Evolutionary conservation across 2,797 vertebrate genomes (phyloP).

Genomic region (Coracias cyanogaster): DNA sequence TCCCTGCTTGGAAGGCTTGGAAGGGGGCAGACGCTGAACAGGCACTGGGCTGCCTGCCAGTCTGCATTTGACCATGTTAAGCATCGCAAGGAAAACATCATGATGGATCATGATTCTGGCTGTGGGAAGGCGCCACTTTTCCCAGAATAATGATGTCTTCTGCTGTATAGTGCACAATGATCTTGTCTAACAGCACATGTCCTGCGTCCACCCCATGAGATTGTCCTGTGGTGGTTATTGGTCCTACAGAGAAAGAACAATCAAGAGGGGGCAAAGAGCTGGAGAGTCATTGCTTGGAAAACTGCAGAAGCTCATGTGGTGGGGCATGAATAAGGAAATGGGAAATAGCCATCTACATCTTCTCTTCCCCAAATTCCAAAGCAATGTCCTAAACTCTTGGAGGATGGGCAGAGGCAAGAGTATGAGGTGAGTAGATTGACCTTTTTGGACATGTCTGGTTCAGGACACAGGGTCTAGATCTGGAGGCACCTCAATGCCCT

Average conservation of each 20-base stretch:
- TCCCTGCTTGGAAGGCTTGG: neutral
- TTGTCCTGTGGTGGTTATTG: neutral
- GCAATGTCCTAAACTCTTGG: neutral
- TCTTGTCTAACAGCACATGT: neutral
- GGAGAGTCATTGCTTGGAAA: neutral
- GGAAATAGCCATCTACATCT: neutral
- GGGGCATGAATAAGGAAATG: neutral
- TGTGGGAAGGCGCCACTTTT: neutral
- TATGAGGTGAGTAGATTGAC: neutral
- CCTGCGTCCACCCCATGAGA: neutral
- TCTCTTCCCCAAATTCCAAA: neutral
- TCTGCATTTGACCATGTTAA: neutral
- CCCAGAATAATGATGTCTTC: neutral
- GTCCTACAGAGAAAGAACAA: neutral
- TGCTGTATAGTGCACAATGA: neutral
- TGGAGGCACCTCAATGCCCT: neutral
- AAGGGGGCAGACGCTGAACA: neutral
- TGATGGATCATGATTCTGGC: accelerated
- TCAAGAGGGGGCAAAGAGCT: neutral
- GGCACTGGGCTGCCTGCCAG: neutral
- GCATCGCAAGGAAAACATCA: accelerated
- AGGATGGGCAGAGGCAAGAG: neutral
- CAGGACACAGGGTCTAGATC: neutral
- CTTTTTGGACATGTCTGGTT: neutral
- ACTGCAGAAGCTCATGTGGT: neutral